Evolutionary conservation across 2,113 vertebrate species (phyloP), one percentile per base, ranked within the genome.

Genomic region (Lepus europaeus): DNA sequence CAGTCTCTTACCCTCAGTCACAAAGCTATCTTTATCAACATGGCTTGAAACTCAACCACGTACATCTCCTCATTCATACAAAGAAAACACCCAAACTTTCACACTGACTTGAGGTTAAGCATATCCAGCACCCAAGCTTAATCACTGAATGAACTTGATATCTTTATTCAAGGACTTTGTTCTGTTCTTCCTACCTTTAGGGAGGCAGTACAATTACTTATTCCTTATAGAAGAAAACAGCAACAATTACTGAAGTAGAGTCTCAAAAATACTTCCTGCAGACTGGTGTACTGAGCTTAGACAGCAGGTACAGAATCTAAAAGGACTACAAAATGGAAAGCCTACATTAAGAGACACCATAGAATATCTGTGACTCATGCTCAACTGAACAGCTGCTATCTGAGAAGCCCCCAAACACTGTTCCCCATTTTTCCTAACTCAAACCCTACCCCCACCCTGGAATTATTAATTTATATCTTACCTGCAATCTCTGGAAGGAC

Each of bases 111-210:
- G 10, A 33, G 23, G 22, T 56, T 69, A 77, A 94, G 78, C 23
- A 53, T 82, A 53, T 59, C 31, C 17, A 74, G 69, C 88, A 78
- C 59, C 27, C 27, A 10, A 45, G 22, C 68, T 68, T 59, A 66
- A n/a, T 63, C 1, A n/a, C 68, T 49, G 84, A 73, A 74, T 66
- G 78, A 64, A 36, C 79, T 66, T 20, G 6, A 31, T 79, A 2
- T 93, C 64, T 89, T 95, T 82, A 66, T 70, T 74, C 31, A 39
- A 59, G 0, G 19, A 51, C n/a, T 27, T 23, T 63, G 72, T 83
- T 68, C 91, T 84, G n/a, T 74, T 68, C 72, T 14, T 92, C 45
- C 51, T 39, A 63, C 23, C 33, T 95, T 79, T 87, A 87, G 45
- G 19, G 9, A 82, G 81, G 31, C 17, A 70, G 45, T 76, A 78